Base-by-base conservation (phyloP, 2,113 vertebrate species). In the Tenebrosternarchus preto region DNA sequence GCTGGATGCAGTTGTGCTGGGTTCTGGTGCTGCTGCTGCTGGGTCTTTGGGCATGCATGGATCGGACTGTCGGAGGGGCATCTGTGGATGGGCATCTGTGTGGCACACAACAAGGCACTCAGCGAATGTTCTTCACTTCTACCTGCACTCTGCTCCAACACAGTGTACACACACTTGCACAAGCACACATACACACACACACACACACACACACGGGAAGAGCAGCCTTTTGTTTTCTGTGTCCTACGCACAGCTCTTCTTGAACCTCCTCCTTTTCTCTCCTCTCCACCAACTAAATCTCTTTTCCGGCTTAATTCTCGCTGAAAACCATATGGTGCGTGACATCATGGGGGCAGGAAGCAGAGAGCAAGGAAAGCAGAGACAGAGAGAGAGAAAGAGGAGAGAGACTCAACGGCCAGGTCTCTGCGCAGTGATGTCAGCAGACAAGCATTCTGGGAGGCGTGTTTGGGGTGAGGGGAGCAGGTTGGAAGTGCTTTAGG, bases 301-400 rank as follows among this genome's bases (percentile, higher is more conserved):
- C 91, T 92, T 93, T 93, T 92, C 92, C 91, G 90, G 90, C 89
- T 91, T 87, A 89, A 91, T 91, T 87, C 85, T 92, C 82, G 80
- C 92, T 92, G 91, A 92, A 93, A 94, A 92, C 93, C 93, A 94
- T 93, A 94, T 94, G 93, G 88, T 43, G 90, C 85, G 93, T 94
- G 93, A 94, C 93, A 94, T 94, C 92, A 94, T 90, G 88, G 89
- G 88, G 92, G 88, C 91, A 93, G 92, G 92, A 93, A 92, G 93
- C 90, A 82, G 82, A 81, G 88, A 88, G 87, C 36, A 66, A 93
- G 92, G 91, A 92, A 85, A 85, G 90, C 85, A 86, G 88, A 81
- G 84, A 81, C 82, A 87, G 88, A 90, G 89, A 67, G 33, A 31
- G 87, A 84, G 89, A 63, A 77, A 72, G 31, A n/a, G 25, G 73